Percentiles rank a stretch among this genome's conserved stretches.
Conservation (phyloP, 2,797 vertebrate genomes). For the Pangasius sanitwongsei region DNA sequence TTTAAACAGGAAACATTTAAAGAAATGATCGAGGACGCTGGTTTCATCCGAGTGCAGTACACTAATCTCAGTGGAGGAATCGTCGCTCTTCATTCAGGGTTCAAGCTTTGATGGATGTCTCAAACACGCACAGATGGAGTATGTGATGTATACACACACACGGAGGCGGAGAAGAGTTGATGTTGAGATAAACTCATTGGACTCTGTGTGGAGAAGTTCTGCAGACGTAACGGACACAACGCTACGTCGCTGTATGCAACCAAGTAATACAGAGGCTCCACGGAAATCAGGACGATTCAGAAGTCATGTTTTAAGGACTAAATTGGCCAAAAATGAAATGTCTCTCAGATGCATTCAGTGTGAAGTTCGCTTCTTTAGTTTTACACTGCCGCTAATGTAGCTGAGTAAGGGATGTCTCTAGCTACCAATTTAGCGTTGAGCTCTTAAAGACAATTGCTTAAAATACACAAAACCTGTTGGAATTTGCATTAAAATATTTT, state of each 20-base stretch:
- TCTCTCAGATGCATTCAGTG: background rate
- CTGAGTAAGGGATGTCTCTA: too few species aligned
- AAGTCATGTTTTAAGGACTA: background rate
- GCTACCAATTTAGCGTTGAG: background rate
- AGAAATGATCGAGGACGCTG: conserved; percentile 88
- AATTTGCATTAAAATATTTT: background rate
- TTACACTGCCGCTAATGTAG: background rate
- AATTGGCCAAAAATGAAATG: background rate
- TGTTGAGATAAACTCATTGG: background rate
- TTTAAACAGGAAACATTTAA: conserved; percentile 88
- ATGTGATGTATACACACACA: background rate
- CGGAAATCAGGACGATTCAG: background rate
- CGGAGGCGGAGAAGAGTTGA: background rate
- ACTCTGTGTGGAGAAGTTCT: background rate
- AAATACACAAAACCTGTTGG: background rate
- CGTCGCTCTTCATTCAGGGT: conserved; percentile 94
- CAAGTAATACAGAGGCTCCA: too few species aligned
- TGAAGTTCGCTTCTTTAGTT: background rate
- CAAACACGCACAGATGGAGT: background rate
- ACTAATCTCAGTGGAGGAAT: conserved; percentile 85
- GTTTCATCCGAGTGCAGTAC: conserved; percentile 86
- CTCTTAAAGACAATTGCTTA: background rate
- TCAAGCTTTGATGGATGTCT: conserved; percentile 82
- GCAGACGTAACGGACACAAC: background rate
- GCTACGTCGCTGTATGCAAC: background rate